These are phyloP conservation scores for Tetragnatha versicolor DNA, from an alignment of 1,140 invertebrate genomes.

Conservation along the genomic window DNA sequence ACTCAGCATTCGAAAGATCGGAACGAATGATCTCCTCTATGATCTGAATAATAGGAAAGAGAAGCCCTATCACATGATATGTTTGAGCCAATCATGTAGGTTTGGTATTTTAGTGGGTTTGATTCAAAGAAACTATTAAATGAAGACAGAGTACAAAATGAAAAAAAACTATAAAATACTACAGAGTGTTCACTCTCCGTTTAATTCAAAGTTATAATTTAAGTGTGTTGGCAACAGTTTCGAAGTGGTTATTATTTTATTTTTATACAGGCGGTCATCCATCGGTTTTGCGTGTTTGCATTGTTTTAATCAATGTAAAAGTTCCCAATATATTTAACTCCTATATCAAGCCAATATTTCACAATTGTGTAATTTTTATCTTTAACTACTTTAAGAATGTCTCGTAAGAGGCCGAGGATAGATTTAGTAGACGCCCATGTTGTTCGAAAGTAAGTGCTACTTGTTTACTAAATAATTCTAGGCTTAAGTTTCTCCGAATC, in stretches of 20 bases:
- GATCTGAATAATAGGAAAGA: no score
- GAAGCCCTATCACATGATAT: no score
- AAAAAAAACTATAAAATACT: background rate
- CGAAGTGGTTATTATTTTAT: background rate
- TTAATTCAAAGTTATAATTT: background rate
- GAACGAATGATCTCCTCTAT: no score
- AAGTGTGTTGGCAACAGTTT: background rate
- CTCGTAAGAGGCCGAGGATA: slow-evolving; percentile 27
- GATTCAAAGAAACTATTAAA: no score
- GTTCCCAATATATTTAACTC: background rate
- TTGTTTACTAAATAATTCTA: background rate
- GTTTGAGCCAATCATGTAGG: no score
- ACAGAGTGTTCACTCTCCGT: background rate
- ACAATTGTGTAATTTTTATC: background rate
- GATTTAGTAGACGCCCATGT: slow-evolving; percentile 37
- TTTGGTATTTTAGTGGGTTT: no score
- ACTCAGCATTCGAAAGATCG: no score
- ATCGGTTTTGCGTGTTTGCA: background rate
- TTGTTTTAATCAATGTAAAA: background rate
- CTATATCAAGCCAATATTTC: background rate
- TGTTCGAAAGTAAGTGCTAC: slow-evolving; percentile 27
- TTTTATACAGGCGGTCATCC: background rate
- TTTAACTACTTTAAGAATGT: background rate
- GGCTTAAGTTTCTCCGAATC: slow-evolving; percentile 15
- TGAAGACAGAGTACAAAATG: background rate